These are phyloP conservation scores for Drosophila melanica DNA, from an alignment of 1,140 invertebrate genomes.

Conservation along the genomic window DNA sequence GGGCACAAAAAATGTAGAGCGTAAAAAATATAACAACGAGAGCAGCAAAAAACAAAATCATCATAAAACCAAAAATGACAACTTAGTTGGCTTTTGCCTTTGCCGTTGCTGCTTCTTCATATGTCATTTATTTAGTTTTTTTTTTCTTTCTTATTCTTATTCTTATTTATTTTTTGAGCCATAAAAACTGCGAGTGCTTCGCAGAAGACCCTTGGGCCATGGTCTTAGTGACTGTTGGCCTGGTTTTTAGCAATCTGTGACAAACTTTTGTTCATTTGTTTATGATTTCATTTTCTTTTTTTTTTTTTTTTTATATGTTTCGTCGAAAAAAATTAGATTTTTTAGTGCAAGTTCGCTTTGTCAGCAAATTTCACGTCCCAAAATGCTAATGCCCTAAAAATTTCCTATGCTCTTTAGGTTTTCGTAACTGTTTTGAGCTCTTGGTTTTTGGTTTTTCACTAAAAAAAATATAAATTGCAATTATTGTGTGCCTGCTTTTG, in stretches of 20 bases:
- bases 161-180: constrained; percentile 26
- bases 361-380: constrained; percentile 24
- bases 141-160: constrained; percentile 3
- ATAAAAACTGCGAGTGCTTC: constrained; percentile 45
- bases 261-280: constrained; percentile 25
- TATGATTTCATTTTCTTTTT: constrained; percentile 24
- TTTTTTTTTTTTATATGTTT: constrained; percentile 57
- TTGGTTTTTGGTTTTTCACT: too few relatives aligned
- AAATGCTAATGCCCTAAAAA: constrained; percentile 45
- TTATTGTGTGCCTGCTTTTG: constrained; percentile 5
- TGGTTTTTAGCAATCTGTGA: constrained; percentile 53
- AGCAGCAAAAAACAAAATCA: constrained; percentile 71
- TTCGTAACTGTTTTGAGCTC: constrained; percentile 19
- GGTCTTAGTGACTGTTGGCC: constrained; percentile 18
- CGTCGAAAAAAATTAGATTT: constrained; percentile 78
- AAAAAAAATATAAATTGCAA: constrained; percentile 5
- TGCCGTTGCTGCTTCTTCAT: background rate
- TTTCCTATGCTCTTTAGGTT: background rate
- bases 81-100: constrained; percentile 52
- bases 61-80: constrained; percentile 69
- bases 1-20: constrained; percentile 66
- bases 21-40: constrained; percentile 81
- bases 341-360: constrained; percentile 63
- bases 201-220: constrained; percentile 38
- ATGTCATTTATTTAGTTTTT: too few relatives aligned